Conservation (phyloP, 2,888 invertebrate genomes). For the Scrobipalpa atriplicella region DNA sequence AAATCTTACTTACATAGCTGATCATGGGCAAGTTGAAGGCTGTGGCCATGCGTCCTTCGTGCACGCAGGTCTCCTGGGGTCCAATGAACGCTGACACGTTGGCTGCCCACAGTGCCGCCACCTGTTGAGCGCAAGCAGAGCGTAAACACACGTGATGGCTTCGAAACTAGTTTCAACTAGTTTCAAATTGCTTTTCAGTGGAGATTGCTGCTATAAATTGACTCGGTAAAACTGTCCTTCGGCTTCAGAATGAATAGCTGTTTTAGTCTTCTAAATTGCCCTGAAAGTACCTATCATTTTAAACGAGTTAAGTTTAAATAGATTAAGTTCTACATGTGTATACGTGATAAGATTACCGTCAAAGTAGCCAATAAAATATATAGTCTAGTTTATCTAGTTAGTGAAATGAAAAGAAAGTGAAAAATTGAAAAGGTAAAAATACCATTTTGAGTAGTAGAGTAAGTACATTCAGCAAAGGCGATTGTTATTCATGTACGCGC, state of each 20-base stretch:
- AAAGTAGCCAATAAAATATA: too few relatives aligned
- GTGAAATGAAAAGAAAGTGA: too few relatives aligned
- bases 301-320: neutral
- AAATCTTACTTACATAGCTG: slow-evolving; percentile 91
- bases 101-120: slow-evolving; percentile 91
- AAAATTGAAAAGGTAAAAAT: too few relatives aligned
- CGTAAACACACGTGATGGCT: slow-evolving; percentile 4
- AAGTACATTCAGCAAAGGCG: too few relatives aligned
- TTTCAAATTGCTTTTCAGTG: slow-evolving; percentile 12
- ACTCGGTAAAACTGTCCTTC: neutral
- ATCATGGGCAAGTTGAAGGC: slow-evolving; percentile 98
- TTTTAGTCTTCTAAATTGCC: neutral
- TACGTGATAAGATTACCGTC: too few relatives aligned
- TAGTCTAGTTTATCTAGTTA: too few relatives aligned
- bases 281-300: neutral
- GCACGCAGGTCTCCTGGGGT: slow-evolving; percentile 91
- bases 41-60: slow-evolving; percentile 96
- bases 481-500: too few relatives aligned
- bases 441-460: too few relatives aligned
- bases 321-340: too few relatives aligned
- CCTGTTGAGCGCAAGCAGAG: slow-evolving; percentile 64
- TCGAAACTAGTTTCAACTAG: neutral
- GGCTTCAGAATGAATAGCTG: neutral
- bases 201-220: neutral
- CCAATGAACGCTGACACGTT: slow-evolving; percentile 95